Conservation (phyloP, 1,140 invertebrate genomes). For the Drosophila suzukii region DNA sequence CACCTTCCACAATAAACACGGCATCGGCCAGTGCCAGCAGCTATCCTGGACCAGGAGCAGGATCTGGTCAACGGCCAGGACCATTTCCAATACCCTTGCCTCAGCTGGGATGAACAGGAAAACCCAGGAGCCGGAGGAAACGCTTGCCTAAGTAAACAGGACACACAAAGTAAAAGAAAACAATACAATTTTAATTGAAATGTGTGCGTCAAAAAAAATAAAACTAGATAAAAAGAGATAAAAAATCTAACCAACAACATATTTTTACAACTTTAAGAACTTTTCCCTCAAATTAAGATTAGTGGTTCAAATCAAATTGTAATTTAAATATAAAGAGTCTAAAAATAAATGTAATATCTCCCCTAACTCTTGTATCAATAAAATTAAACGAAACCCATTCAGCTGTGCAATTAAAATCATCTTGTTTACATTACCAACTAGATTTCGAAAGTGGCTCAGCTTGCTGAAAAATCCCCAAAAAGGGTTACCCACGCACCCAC, state of each 20-base stretch:
- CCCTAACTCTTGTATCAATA: background rate
- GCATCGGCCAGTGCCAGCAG: conserved; percentile 43
- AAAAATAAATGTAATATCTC: background rate
- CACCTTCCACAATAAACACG: conserved; percentile 3
- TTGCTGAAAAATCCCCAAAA: conserved; percentile 24
- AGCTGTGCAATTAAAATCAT: conserved; percentile 30
- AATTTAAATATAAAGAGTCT: background rate
- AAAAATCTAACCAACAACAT: background rate
- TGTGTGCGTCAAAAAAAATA: conserved; percentile 40
- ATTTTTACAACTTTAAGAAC: too few species aligned
- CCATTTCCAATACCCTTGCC: conserved; percentile 33
- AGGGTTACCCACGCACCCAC: conserved; percentile 40
- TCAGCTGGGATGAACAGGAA: conserved; percentile 28
- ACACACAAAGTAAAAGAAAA: conserved; percentile 79
- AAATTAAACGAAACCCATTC: conserved; percentile 20
- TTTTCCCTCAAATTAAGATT: too few species aligned
- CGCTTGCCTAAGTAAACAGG: conserved; percentile 76
- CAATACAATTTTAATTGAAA: conserved; percentile 84
- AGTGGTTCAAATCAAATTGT: too few species aligned
- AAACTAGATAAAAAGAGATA: conserved; percentile 26
- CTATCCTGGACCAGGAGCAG: conserved; percentile 23
- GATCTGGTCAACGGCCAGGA: conserved; percentile 31
- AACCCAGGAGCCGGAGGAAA: conserved; percentile 24
- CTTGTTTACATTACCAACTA: conserved; percentile 43
- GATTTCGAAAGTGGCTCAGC: conserved; percentile 25